Conservation (phyloP, 2,113 vertebrate species). For the Calidris pugnax region DNA sequence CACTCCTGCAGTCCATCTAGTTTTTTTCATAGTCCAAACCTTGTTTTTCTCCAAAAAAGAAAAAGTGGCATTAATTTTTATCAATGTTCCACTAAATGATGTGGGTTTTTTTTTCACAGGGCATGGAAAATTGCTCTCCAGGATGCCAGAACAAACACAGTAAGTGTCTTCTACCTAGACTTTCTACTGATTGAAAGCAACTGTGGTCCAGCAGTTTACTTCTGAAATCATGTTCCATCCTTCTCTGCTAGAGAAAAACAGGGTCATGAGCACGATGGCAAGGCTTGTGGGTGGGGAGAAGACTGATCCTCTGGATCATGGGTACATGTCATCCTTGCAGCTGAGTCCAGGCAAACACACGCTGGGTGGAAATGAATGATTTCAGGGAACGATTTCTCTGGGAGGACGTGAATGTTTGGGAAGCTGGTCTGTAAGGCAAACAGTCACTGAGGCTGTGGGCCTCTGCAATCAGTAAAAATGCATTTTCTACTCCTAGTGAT, state of each 20-base stretch:
- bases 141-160: slow-evolving; percentile 79
- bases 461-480: background rate
- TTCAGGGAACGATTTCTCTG: background rate
- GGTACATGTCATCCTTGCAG: background rate
- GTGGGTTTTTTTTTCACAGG: background rate
- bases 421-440: background rate
- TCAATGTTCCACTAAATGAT: background rate
- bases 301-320: background rate
- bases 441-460: background rate
- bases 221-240: background rate
- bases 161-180: slow-evolving; percentile 53
- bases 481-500: background rate
- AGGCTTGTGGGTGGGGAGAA: background rate
- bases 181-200: background rate
- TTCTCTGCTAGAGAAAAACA: background rate
- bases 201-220: background rate
- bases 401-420: background rate
- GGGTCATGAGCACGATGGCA: background rate
- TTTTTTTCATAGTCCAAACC: background rate
- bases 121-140: slow-evolving; percentile 82
- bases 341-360: background rate
- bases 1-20: background rate
- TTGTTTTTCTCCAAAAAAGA: background rate
- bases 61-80: background rate
- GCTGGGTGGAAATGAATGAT: background rate